phyloP scores from a whole-genome alignment of 1,140 invertebrate genomes.

The Hyphantria cunea region DNA sequence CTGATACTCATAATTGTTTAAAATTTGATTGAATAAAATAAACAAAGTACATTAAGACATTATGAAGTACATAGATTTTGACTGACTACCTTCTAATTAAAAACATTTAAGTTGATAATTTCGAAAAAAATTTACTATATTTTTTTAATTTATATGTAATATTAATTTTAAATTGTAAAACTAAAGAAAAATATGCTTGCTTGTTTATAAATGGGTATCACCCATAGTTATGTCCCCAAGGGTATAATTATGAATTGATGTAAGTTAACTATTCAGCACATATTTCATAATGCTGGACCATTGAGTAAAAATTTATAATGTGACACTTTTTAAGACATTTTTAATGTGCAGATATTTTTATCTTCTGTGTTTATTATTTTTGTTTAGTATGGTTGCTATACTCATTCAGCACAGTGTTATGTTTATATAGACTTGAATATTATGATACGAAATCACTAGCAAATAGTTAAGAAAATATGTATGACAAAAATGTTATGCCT shows the following conservation, averaged over 20 bases:
- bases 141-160: no score
- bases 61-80: not conserved
- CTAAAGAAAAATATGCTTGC: no score
- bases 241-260: conserved; percentile 15
- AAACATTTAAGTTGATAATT: no score
- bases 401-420: conserved; percentile 1
- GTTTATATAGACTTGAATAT: conserved; percentile 2
- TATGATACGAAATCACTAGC: no score
- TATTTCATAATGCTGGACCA: conserved; percentile 27
- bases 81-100: no score
- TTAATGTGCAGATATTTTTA: conserved; percentile 21
- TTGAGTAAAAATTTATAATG: conserved; percentile 23
- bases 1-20: conserved; percentile 4
- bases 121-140: not conserved
- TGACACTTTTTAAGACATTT: conserved; percentile 24
- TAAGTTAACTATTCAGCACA: conserved; percentile 18
- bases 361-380: conserved; percentile 17
- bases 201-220: conserved; percentile 8
- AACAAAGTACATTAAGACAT: no score
- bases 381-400: not conserved
- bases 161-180: no score
- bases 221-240: conserved; percentile 1
- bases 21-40: no score
- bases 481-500: no score
- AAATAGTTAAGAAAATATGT: no score